These are phyloP conservation scores for Spinibarbus caldwelli DNA, from an alignment of 2,797 vertebrate genomes.

Conservation along the genomic window DNA sequence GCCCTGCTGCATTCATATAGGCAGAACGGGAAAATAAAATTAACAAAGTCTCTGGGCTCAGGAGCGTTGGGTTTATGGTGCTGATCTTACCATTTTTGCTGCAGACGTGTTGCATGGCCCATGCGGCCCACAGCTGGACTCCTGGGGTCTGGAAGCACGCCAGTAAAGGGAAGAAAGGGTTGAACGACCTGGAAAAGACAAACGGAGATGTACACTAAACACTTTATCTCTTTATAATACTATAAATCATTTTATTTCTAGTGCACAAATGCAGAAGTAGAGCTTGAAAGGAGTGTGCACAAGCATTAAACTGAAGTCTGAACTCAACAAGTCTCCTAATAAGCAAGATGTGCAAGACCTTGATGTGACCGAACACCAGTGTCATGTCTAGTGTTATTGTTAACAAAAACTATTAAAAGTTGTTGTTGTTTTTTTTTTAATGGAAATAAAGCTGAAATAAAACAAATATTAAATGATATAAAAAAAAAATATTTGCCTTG, in stretches of 20 bases:
- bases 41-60: neutral
- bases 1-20: conserved; percentile 75
- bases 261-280: neutral
- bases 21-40: conserved; percentile 23
- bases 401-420: neutral
- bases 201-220: neutral
- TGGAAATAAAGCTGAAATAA: neutral
- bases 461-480: neutral
- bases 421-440: neutral
- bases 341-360: neutral
- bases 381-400: neutral
- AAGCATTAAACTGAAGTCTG: neutral
- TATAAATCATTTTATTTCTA: neutral
- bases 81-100: conserved; percentile 93
- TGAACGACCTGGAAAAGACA: conserved; percentile 87
- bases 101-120: conserved; percentile 99
- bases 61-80: neutral
- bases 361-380: neutral
- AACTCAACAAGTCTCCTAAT: no score
- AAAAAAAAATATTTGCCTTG: no score
- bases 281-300: neutral
- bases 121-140: conserved; percentile 98
- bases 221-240: neutral
- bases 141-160: conserved; percentile 96
- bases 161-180: conserved; percentile 96